Evolutionary conservation across 2,113 vertebrate species (phyloP).

Genomic region (Microtus pennsylvanicus): DNA sequence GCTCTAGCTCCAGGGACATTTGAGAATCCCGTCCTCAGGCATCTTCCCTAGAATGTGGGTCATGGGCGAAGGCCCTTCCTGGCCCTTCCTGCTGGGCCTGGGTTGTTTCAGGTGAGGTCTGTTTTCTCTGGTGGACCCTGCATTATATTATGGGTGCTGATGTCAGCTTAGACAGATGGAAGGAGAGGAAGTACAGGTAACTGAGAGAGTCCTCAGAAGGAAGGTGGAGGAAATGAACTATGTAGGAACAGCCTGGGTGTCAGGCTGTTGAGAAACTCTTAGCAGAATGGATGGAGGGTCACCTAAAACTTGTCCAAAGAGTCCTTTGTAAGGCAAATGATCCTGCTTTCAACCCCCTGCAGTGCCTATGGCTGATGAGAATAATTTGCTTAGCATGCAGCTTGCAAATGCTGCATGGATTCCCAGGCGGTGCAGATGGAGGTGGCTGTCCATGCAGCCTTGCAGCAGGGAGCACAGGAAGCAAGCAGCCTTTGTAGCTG

Average conservation of each 20-base stretch:
- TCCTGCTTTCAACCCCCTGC: neutral
- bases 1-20: neutral
- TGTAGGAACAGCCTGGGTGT: neutral
- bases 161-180: neutral
- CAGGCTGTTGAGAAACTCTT: neutral
- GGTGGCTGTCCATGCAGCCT: neutral
- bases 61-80: neutral
- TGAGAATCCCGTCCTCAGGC: neutral
- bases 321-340: neutral
- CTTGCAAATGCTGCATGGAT: too few species aligned
- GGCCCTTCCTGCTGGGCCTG: neutral
- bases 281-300: neutral
- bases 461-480: too few species aligned
- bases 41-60: neutral
- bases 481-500: neutral
- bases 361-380: neutral
- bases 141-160: neutral
- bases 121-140: neutral
- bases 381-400: neutral
- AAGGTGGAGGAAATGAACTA: neutral
- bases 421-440: neutral
- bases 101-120: neutral
- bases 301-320: neutral
- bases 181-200: neutral
- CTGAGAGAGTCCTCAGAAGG: neutral